Evolutionary conservation across 2,888 invertebrate species (phyloP), one percentile per base, ranked within the genome.

Genomic region (Caenorhabditis parvicauda): DNA sequence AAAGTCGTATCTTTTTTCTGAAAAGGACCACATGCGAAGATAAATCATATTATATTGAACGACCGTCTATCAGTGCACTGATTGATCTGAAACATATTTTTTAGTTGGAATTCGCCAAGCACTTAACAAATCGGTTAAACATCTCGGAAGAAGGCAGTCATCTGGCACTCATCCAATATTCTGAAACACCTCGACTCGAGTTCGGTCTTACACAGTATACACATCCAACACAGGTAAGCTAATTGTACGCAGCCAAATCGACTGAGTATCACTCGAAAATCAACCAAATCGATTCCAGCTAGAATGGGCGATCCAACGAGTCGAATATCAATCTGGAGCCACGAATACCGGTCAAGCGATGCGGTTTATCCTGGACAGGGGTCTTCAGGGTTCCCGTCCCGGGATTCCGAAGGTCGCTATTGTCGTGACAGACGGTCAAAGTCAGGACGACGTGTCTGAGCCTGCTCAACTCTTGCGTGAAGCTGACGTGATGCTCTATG

Each of bases 361-460:
- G 21, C 48, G 64, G 19, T 68, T 74, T 44, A 68, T 75, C 1
- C 54, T 72, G 12, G 67, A 70, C 21, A 70, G 72, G 19, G 62
- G 54, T 1, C 70, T 80, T 44, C 67, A 70, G 58, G 72, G 70
- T 17, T 64, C 75, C 0, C 56, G 80, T 5, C 72, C 76, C 0
- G 77, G 75, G 1, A 75, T 82, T 2, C 82, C 82, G 0, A 80
- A 79, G 59, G 76, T 82, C 0, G 81, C 78, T 6, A 71, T 83
- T 21, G 81, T 83, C 4, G 76, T 83, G 24, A 82, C 83, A 1
- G 83, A 83, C 55, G 83, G 82, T 14, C 75, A 79, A 44, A 82
- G 82, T 27, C 81, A 72, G 64, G 79, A 79, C 59, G 75, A 75
- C 27, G 79, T 79, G 6, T 67, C 75, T 9, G 73, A 75, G 55